A percentile compares a stretch with the other conserved stretches of the same genome.
Evolutionary conservation across 2,797 vertebrate species (phyloP).

Genomic region (Arrhamphus sclerolepis): DNA sequence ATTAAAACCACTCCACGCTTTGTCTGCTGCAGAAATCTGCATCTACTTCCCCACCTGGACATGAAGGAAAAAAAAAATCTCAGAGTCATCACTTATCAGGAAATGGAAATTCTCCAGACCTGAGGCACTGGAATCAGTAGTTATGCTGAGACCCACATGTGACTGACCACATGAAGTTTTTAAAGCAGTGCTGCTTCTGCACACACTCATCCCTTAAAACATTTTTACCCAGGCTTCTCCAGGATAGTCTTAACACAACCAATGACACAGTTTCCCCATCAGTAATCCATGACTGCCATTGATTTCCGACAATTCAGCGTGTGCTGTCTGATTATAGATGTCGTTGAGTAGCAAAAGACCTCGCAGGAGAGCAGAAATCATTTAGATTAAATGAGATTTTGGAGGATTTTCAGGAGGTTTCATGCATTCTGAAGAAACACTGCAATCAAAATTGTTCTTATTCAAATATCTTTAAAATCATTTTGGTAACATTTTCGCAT

Average conservation of each 20-base stretch:
- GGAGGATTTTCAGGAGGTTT: conserved; percentile 22
- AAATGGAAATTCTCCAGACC: conserved; percentile 55
- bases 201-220: conserved; percentile 13
- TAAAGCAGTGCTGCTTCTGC: conserved; percentile 22
- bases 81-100: conserved; percentile 53
- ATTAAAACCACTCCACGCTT: conserved; percentile 70
- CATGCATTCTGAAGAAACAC: conserved; percentile 60
- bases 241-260: conserved; percentile 21
- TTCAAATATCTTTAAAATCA: conserved; percentile 60
- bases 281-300: conserved; percentile 54
- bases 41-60: conserved; percentile 64
- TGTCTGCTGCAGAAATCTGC: conserved; percentile 63
- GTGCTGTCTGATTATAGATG: conserved; percentile 60
- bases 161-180: conserved; percentile 39
- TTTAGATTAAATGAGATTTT: conserved; percentile 36
- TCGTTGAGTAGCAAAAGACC: conserved; percentile 37
- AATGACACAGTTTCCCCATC: conserved; percentile 47
- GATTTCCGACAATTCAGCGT: conserved; percentile 49
- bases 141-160: conserved; percentile 44
- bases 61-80: conserved; percentile 33
- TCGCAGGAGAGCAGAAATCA: conserved; percentile 13
- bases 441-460: conserved; percentile 50
- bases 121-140: conserved; percentile 52
- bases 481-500: conserved; percentile 67
- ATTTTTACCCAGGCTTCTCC: conserved; percentile 10